Conservation (phyloP, 2,888 invertebrate species). For the Mimas tiliae region DNA sequence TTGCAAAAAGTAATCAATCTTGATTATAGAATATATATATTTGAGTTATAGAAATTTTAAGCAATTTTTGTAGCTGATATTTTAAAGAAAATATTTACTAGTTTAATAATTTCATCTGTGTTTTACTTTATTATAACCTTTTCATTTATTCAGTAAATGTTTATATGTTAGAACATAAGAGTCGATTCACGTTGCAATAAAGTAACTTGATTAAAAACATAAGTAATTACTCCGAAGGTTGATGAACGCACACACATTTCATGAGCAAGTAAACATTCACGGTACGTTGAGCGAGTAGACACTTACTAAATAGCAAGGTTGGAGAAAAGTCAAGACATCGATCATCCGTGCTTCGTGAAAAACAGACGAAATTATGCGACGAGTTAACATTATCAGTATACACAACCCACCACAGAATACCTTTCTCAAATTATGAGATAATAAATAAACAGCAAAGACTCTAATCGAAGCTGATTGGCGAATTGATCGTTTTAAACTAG, state of each 20-base stretch:
- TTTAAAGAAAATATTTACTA: no score
- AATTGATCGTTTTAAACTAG: no score
- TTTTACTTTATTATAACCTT: not conserved
- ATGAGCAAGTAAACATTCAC: not conserved
- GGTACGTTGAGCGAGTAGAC: not conserved
- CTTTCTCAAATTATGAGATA: not conserved
- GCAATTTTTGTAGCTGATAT: no score
- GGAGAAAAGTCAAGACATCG: constrained; percentile 24
- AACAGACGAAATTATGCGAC: not conserved
- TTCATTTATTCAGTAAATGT: not conserved
- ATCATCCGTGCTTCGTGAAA: constrained; percentile 3
- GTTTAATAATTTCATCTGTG: not conserved
- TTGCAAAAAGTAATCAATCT: no score
- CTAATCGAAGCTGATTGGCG: no score
- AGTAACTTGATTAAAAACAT: not conserved
- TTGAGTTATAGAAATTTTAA: no score
- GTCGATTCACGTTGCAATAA: no score
- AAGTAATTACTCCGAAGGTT: constrained; percentile 4
- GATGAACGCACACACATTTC: not conserved
- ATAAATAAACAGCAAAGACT: not conserved
- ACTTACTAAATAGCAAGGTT: constrained; percentile 23
- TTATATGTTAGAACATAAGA: not conserved
- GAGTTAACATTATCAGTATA: not conserved
- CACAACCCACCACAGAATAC: not conserved
- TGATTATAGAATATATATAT: no score